Conservation (phyloP, 2,888 invertebrate genomes). For the Plebejus argus region DNA sequence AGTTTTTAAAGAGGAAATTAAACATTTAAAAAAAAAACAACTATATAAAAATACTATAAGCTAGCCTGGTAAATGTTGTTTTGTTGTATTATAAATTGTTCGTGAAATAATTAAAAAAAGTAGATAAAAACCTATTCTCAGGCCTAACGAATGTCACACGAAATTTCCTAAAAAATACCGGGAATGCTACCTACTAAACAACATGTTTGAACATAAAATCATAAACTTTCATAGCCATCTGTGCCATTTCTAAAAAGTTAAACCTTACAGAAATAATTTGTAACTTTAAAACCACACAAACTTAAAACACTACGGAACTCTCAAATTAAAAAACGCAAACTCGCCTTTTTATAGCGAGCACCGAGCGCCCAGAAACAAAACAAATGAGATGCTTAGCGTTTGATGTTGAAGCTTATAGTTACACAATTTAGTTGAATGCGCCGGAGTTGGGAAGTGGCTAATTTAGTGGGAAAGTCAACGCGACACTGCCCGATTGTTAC, state of each 20-base stretch:
- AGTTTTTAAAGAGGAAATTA: too few species aligned
- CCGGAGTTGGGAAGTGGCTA: neutral
- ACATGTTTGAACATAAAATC: neutral
- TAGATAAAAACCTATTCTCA: too few species aligned
- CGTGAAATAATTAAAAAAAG: too few species aligned
- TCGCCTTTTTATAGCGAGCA: neutral
- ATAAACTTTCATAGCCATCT: too few species aligned
- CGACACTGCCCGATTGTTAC: neutral
- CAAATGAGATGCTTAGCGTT: constrained; percentile 19
- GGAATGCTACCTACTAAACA: too few species aligned
- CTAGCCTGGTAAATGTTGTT: too few species aligned
- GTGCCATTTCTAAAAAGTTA: neutral
- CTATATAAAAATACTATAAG: too few species aligned
- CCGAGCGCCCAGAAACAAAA: constrained; percentile 21
- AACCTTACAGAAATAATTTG: neutral
- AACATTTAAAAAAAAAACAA: too few species aligned
- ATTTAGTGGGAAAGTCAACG: neutral
- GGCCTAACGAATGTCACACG: too few species aligned
- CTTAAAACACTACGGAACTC: constrained; percentile 7
- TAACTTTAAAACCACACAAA: neutral
- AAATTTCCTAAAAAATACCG: too few species aligned
- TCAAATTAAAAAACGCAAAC: constrained; percentile 4
- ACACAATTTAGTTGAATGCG: neutral
- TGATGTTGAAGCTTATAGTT: neutral
- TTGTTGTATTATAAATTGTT: too few species aligned